These are phyloP conservation scores for Ciconia boyciana DNA, from an alignment of 2,113 vertebrate genomes.

Conservation along the genomic window DNA sequence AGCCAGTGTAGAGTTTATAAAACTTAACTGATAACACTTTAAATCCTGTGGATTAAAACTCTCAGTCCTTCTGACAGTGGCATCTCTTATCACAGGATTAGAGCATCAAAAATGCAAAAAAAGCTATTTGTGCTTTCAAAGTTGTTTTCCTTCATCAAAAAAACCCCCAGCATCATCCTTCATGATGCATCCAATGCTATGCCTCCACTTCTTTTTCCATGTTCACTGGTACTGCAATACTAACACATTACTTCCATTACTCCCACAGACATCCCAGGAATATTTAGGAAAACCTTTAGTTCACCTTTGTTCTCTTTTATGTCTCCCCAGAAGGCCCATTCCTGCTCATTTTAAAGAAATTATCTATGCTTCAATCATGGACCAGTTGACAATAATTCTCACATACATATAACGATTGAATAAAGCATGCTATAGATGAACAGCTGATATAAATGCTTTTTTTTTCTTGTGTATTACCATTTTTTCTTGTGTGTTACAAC, in stretches of 20 bases:
- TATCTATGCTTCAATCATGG: background rate
- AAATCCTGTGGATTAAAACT: background rate
- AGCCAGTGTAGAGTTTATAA: background rate
- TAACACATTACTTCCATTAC: background rate
- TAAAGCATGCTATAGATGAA: background rate
- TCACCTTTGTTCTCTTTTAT: background rate
- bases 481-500: background rate
- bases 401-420: background rate
- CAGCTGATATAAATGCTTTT: background rate
- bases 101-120: background rate
- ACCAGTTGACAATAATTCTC: background rate
- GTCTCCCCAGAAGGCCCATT: background rate
- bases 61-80: background rate
- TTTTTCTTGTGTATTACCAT: background rate
- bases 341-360: background rate
- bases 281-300: background rate
- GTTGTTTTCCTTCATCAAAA: background rate
- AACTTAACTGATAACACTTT: background rate
- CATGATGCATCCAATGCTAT: background rate
- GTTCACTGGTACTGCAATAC: background rate
- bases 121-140: background rate
- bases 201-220: background rate
- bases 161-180: background rate
- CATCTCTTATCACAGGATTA: background rate
- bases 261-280: background rate